Evolutionary conservation across 2,888 invertebrate genomes (phyloP).

Genomic region (Ephialtes manifestator): DNA sequence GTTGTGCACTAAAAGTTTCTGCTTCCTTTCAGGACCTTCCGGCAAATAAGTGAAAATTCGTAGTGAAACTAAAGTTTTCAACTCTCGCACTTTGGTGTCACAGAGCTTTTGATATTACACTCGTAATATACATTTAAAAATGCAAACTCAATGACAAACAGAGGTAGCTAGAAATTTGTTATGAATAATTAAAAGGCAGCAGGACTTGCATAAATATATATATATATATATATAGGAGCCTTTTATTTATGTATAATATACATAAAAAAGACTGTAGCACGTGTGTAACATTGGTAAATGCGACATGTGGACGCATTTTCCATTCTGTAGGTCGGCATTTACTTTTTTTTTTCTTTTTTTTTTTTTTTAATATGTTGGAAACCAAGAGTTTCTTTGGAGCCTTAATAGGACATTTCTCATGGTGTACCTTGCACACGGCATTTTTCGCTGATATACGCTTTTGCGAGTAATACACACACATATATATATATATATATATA

Average conservation of each 20-base stretch:
- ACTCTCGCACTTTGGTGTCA: neutral
- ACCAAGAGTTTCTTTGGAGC: constrained; percentile 13
- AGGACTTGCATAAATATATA: no score
- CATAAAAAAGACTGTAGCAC: neutral
- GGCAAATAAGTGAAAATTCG: constrained; percentile 1
- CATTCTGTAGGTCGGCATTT: neutral
- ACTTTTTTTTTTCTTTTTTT: neutral
- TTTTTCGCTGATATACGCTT: constrained; percentile 34
- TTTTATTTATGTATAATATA: neutral
- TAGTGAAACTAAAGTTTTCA: neutral
- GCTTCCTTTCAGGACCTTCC: neutral
- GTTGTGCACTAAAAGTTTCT: neutral
- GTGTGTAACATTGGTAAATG: neutral
- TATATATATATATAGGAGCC: no score
- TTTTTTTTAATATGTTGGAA: constrained; percentile 12
- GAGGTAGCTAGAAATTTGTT: constrained; percentile 11
- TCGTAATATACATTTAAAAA: neutral
- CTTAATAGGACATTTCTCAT: constrained; percentile 41
- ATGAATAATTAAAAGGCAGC: constrained; percentile 30
- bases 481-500: constrained; percentile 7
- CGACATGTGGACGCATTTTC: neutral
- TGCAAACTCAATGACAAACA: neutral
- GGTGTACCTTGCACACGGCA: constrained; percentile 4
- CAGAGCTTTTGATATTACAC: neutral
- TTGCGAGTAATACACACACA: neutral